These are phyloP conservation scores for Sebastes trivittatus DNA, from an alignment of 2,797 vertebrate species.

Conservation along the genomic window DNA sequence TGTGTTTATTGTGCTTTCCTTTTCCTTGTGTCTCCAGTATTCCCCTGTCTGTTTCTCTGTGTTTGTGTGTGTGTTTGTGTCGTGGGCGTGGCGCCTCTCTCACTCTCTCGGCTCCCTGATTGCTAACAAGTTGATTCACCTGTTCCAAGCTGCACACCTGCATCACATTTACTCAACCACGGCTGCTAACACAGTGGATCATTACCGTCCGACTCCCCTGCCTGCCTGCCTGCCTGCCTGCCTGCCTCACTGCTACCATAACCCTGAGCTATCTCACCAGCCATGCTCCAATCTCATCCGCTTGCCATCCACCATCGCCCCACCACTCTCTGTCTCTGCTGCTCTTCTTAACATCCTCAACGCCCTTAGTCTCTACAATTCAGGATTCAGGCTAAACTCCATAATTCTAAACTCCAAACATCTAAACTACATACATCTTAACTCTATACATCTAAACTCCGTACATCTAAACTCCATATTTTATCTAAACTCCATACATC, in stretches of 20 bases:
- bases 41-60: not conserved
- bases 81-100: not conserved
- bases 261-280: no score
- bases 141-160: not conserved
- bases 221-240: no score
- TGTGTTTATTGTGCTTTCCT: no score
- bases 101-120: not conserved
- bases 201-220: not conserved
- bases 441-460: no score
- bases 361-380: not conserved
- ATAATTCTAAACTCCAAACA: no score
- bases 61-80: not conserved
- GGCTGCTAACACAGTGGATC: not conserved
- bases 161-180: not conserved
- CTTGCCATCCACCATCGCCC: not conserved
- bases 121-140: not conserved
- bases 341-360: not conserved
- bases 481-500: no score
- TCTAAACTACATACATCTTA: no score
- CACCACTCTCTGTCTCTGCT: not conserved
- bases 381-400: no score
- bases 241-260: no score
- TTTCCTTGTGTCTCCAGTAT: not conserved
- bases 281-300: no score
- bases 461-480: no score